These are phyloP conservation scores for Apis mellifera DNA, from an alignment of 1,140 invertebrate genomes.

Conservation along the genomic window Amel_HAv3.1 CM009935.2:7889001-7889500, in stretches of 20 bases:
- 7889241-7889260: constrained; percentile 56
- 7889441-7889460: constrained; percentile 52
- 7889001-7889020: background rate
- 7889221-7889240: constrained; percentile 45
- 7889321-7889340: constrained; percentile 57
- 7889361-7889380: constrained; percentile 16
- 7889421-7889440: constrained; percentile 55
- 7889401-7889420: constrained; percentile 22
- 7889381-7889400: background rate
- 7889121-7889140: background rate
- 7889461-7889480: constrained; percentile 20
- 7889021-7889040: too few relatives aligned
- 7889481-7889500: constrained; percentile 55
- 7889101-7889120: background rate
- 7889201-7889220: constrained; percentile 57
- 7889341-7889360: constrained; percentile 35
- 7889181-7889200: constrained; percentile 24
- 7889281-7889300: constrained; percentile 80
- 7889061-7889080: background rate
- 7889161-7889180: background rate
- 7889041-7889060: too few relatives aligned
- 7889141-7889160: background rate
- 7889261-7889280: constrained; percentile 77
- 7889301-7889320: constrained; percentile 79
- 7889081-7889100: background rate